phyloP scores from a whole-genome alignment of 2,113 vertebrate species.

The Tragulus kanchil region DNA sequence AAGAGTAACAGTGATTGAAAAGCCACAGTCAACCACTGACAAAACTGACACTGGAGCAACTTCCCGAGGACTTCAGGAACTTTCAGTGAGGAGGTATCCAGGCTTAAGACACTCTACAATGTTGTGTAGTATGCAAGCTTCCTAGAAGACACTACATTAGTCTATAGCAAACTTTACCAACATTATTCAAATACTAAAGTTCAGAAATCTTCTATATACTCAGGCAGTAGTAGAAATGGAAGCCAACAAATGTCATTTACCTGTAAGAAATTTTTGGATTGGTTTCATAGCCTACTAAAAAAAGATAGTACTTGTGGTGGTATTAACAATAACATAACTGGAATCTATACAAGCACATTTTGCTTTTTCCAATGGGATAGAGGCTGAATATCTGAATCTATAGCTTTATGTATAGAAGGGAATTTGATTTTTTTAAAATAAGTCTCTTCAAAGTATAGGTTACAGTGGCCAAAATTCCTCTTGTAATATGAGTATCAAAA shows the following conservation, averaged over 20 bases:
- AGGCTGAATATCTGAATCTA: neutral
- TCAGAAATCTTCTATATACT: neutral
- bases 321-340: neutral
- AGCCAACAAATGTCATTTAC: slow-evolving; percentile 17
- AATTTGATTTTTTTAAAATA: neutral
- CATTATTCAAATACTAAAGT: neutral
- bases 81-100: neutral
- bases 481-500: neutral
- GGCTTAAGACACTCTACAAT: neutral
- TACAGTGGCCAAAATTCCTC: neutral
- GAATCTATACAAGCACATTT: neutral
- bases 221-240: neutral
- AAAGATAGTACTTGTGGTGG: neutral
- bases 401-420: neutral
- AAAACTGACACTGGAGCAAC: neutral
- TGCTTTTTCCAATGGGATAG: neutral
- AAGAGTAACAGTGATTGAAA: neutral
- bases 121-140: neutral
- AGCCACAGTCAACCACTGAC: neutral
- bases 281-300: neutral
- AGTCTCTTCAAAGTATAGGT: neutral
- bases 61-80: neutral
- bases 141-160: neutral
- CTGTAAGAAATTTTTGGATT: neutral
- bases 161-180: neutral